Conservation (phyloP, 1,140 invertebrate species). For the Ceratitis capitata region DNA sequence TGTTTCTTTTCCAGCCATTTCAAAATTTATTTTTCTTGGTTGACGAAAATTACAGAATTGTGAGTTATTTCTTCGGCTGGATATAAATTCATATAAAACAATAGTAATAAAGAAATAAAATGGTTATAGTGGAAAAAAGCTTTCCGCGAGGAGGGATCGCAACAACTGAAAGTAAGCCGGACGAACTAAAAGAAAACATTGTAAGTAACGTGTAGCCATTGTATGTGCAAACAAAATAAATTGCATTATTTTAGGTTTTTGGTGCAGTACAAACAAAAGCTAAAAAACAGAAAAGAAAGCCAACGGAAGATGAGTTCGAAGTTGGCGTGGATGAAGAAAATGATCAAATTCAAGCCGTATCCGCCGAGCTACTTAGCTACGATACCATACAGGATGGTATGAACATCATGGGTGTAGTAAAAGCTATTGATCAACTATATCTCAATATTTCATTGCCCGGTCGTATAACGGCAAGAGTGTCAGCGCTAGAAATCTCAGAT, state of each 20-base stretch:
- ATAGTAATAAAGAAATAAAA: no score
- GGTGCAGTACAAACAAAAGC: slow-evolving; percentile 59
- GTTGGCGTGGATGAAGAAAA: slow-evolving; percentile 47
- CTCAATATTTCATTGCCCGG: slow-evolving; percentile 67
- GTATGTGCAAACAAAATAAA: neutral
- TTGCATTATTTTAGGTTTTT: slow-evolving; percentile 49
- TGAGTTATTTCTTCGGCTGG: neutral
- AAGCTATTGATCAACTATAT: slow-evolving; percentile 48
- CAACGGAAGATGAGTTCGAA: slow-evolving; percentile 45
- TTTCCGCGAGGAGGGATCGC: slow-evolving; percentile 61
- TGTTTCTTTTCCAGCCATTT: slow-evolving; percentile 2
- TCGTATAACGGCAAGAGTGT: slow-evolving; percentile 65
- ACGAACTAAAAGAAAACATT: slow-evolving; percentile 49
- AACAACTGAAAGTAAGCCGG: slow-evolving; percentile 45
- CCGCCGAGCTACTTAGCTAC: slow-evolving; percentile 56
- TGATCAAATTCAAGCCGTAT: slow-evolving; percentile 49
- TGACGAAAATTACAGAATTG: neutral
- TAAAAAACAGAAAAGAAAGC: slow-evolving; percentile 52
- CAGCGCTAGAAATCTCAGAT: slow-evolving; percentile 66
- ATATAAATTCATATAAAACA: neutral
- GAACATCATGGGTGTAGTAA: slow-evolving; percentile 61
- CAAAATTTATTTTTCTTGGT: neutral
- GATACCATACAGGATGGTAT: slow-evolving; percentile 61
- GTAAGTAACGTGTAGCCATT: slow-evolving; percentile 46
- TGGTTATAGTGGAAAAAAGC: slow-evolving; percentile 54